A percentile compares a stretch with the other conserved stretches of the same genome.
These are phyloP conservation scores for Nesidiocoris tenuis DNA, from an alignment of 2,888 invertebrate genomes.

Conservation along the genomic window DNA sequence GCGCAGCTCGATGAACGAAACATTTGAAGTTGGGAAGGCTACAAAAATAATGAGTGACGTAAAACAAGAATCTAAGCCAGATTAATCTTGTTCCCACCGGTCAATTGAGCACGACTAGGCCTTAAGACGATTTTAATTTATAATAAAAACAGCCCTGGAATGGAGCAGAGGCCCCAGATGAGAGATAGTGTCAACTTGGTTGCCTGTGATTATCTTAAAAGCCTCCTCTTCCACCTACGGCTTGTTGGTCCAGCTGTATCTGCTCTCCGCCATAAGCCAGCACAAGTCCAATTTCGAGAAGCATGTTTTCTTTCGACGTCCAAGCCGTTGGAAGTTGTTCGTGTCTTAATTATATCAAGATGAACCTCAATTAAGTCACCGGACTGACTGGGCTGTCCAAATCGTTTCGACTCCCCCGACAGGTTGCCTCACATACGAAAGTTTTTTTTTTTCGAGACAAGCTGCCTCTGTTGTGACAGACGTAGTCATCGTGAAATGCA, in stretches of 20 bases:
- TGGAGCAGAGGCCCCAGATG: slow-evolving; percentile 5
- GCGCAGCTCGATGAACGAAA: background rate
- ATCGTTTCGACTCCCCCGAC: background rate
- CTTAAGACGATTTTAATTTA: slow-evolving; percentile 33
- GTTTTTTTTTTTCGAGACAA: too few species aligned
- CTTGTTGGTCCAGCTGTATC: background rate
- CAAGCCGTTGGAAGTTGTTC: slow-evolving; percentile 6
- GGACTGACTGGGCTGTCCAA: background rate
- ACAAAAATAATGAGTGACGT: slow-evolving; percentile 34
- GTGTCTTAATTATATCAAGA: slow-evolving; percentile 36
- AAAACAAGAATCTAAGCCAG: slow-evolving; percentile 23
- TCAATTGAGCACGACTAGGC: slow-evolving; percentile 14
- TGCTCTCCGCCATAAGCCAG: background rate
- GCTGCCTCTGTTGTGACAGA: too few species aligned
- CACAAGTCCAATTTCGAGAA: background rate
- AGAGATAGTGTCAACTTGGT: slow-evolving; percentile 32
- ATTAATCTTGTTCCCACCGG: slow-evolving; percentile 30
- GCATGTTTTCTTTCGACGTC: slow-evolving; percentile 8
- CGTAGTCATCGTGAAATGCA: too few species aligned
- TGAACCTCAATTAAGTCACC: slow-evolving; percentile 1
- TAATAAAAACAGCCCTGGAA: slow-evolving; percentile 23
- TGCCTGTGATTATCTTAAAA: slow-evolving; percentile 37
- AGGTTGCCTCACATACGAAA: background rate
- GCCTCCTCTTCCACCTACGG: slow-evolving; percentile 23
- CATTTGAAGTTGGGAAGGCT: background rate